Base-by-base conservation (phyloP, 1,140 invertebrate species). In the Trachymyrmex cornetzi region DNA sequence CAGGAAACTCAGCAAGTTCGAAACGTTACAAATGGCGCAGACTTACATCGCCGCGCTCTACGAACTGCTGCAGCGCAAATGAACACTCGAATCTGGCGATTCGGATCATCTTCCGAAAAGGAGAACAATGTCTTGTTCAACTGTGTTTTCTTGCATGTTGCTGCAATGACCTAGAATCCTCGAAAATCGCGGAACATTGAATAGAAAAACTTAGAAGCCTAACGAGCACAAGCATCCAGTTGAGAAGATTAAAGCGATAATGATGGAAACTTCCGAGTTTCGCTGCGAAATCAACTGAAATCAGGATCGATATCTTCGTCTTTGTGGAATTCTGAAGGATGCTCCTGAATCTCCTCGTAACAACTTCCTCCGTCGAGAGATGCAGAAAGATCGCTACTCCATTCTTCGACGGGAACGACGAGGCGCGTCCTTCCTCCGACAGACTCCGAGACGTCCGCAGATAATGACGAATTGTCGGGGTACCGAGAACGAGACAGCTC, bases 11-110 rank as follows among this genome's bases (percentile, higher is more conserved):
- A 98, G 97, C 90, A 98, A 98, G 94, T 98, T 97, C 92, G 98
- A 98, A 93, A 98, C 98, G 0, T 94, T 98, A 7, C 98, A 98
- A 96, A 98, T 98, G 98, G 98, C 98, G 0, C 98, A 98, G 92
- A 98, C 97, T n/a, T 98, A 98, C 92, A 98, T 98, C 63, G 94
- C 96, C 0, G 97, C 97, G 0, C 94, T 98, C 5, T 96, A 96
- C 90, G 97, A 98, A 86, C 94, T 97, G 3, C 91, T 97, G 16
- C 93, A 94, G 55, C 87, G 93, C 38, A 93, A 94, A 77, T 94
- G 91, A 93, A 87, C 0, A 5, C 22, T 1, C 22, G 19, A 22
- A 19, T 53, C 16, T 14, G 34, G 0, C 12, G n/a, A 53, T 22
- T 14, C 5, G 34, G 50, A 57, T 38, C 53, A 12, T 69, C 55